Evolutionary conservation across 2,797 vertebrate genomes (phyloP), one percentile per base, ranked within the genome.

Genomic region (Mareca strepera): DNA sequence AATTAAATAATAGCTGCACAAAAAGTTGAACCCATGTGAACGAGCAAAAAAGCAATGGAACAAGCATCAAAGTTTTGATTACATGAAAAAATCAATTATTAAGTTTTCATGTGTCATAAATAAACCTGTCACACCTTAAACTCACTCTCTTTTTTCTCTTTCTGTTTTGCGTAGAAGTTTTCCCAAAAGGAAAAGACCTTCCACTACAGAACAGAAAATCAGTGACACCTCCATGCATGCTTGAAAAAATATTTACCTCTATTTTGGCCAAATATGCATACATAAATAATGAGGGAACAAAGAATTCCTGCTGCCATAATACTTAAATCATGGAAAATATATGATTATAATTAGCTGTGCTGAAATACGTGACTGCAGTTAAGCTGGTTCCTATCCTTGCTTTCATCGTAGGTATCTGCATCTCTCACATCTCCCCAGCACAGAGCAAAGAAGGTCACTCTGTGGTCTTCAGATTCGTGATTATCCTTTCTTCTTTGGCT

Each of bases 1-100:
- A 53, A 23, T 0, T 0, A 48, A 86, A 41, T 14, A 44, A 43
- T 6, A 11, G 11, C 23, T 31, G 11, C 0, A 4, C 8, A 41
- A 76, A 26, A 82, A n/a, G 8, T 17, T 80, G 35, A 66, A 35
- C 5, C 9, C 53, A 7, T 23, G 20, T 37, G 29, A 89, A 67
- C 12, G 37, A 50, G 28, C 35, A 1, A 29, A 92, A 82, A 44
- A 31, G 11, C 9, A 68, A 23, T 25, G 11, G 3, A 53, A 17
- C 6, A 66, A 66, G 3, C 12, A 29, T 37, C 33, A 31, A 55
- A 17, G 25, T 17, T 62, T 84, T 44, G 35, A 9, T 48, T 17
- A 50, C 16, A 28, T 3, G 13, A 60, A 77, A 52, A 81, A 64
- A 46, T 25, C 18, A 15, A 7, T 55, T 79, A n/a, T 0, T 4